phyloP scores from a whole-genome alignment of 2,888 invertebrate species.

The Brachyptera risi region DNA sequence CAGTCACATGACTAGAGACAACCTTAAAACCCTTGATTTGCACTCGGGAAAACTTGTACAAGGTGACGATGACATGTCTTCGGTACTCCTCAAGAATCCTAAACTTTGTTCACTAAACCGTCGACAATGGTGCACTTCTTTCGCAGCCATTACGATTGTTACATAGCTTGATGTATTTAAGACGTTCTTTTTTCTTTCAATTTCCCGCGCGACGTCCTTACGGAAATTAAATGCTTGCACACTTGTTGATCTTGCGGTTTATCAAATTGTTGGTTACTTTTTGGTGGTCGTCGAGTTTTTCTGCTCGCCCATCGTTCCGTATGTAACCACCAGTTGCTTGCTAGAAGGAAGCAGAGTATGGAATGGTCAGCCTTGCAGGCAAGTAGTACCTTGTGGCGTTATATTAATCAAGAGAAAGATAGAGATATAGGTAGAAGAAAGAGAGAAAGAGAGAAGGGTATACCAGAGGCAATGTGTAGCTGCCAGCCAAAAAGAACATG shows the following conservation, averaged over 20 bases:
- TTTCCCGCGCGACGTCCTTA: background rate
- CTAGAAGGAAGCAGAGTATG: slow-evolving; percentile 16
- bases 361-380: slow-evolving; percentile 14
- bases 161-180: no score
- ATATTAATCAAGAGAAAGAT: background rate
- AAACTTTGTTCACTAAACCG: no score
- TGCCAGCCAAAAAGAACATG: slow-evolving; percentile 14
- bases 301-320: background rate
- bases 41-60: no score
- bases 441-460: slow-evolving; percentile 11
- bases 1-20: no score
- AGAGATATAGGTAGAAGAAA: background rate
- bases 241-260: background rate
- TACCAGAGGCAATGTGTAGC: background rate
- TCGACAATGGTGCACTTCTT: no score
- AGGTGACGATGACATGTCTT: no score
- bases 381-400: background rate
- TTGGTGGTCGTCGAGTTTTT: background rate
- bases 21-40: no score
- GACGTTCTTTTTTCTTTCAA: no score
- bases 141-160: no score
- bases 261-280: background rate
- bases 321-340: background rate
- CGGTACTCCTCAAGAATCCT: no score
- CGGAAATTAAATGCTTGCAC: background rate